These are phyloP conservation scores for Oophaga sylvatica DNA, from an alignment of 2,797 vertebrate genomes.

Conservation along the genomic window DNA sequence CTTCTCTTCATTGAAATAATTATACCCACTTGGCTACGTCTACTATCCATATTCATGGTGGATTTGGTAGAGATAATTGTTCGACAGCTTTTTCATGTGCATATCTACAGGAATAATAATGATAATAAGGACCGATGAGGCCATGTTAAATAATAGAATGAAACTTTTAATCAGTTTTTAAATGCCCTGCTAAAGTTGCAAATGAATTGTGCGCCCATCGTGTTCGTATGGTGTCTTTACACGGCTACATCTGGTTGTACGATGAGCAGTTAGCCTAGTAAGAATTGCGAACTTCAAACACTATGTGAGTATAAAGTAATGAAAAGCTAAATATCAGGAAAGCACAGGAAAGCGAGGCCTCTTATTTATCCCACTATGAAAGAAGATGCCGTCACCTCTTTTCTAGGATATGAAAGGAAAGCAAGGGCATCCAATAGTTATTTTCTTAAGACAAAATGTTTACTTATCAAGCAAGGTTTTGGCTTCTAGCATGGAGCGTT, in stretches of 20 bases:
- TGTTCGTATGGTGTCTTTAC: background rate
- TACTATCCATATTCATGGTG: background rate
- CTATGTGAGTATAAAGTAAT: background rate
- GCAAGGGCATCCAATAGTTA: background rate
- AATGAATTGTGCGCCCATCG: background rate
- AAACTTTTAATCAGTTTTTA: background rate
- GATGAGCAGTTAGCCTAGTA: background rate
- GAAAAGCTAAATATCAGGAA: background rate
- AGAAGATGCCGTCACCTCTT: background rate
- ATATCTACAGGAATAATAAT: background rate
- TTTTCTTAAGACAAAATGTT: background rate
- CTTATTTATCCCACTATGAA: background rate
- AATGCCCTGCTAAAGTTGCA: background rate
- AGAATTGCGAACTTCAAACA: background rate
- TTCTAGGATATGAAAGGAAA: background rate
- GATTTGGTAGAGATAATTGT: background rate
- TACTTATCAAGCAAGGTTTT: background rate
- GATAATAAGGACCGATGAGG: background rate
- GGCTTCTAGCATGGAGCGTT: background rate
- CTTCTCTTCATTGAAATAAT: background rate
- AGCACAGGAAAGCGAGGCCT: background rate
- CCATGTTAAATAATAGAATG: background rate
- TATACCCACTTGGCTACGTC: background rate
- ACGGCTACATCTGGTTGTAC: background rate
- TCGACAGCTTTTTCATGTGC: background rate